Percentiles rank a stretch among this genome's conserved stretches.
Evolutionary conservation across 2,888 invertebrate genomes (phyloP).

Genomic region (Spilosoma lubricipeda): DNA sequence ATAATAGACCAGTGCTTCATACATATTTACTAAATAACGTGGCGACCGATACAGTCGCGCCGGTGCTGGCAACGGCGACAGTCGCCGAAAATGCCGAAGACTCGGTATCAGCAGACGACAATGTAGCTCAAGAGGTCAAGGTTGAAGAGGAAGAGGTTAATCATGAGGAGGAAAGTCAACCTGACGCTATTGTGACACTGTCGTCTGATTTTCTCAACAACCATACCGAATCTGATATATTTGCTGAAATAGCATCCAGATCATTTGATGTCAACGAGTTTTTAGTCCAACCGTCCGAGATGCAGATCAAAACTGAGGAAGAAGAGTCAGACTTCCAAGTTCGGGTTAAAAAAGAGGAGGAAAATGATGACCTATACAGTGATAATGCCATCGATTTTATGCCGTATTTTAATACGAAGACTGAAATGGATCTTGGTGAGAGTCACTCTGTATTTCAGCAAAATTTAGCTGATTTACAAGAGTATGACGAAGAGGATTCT

Average conservation of each 20-base stretch:
- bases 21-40: conserved; percentile 84
- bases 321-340: conserved; percentile 60
- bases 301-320: conserved; percentile 78
- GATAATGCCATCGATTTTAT: conserved; percentile 82
- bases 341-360: conserved; percentile 71
- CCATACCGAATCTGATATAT: conserved; percentile 73
- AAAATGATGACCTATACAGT: conserved; percentile 73
- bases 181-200: conserved; percentile 76
- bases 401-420: conserved; percentile 74
- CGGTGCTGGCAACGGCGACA: conserved; percentile 68
- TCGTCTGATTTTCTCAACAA: conserved; percentile 75
- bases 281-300: conserved; percentile 69
- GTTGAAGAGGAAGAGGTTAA: conserved; percentile 71
- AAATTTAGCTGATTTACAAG: conserved; percentile 86
- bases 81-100: conserved; percentile 66
- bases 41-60: conserved; percentile 79
- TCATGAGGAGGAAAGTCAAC: conserved; percentile 39
- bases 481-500: conserved; percentile 77
- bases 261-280: conserved; percentile 83
- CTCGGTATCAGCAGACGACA: conserved; percentile 79
- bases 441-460: conserved; percentile 84
- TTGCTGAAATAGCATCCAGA: conserved; percentile 75
- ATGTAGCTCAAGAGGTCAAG: conserved; percentile 81
- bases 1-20: conserved; percentile 75
- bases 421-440: conserved; percentile 72